Evolutionary conservation across 2,797 vertebrate species (phyloP).

Genomic region (Rhyacichthys aspro): DNA sequence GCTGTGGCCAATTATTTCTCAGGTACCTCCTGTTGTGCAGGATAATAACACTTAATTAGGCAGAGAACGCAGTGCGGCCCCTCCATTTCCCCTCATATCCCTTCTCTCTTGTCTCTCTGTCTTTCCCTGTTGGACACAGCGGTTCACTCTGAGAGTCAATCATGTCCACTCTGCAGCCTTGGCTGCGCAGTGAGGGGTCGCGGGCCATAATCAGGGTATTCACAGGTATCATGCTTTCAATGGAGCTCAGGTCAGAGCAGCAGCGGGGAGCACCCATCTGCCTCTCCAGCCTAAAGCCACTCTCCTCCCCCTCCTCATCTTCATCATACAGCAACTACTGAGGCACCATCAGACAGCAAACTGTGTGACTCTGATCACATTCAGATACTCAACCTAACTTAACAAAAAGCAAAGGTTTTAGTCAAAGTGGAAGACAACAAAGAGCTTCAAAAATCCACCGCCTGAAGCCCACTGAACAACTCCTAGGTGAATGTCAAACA

Average conservation of each 20-base stretch:
- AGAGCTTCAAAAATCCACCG: background rate
- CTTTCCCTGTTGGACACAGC: constrained; percentile 54
- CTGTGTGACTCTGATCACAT: constrained; percentile 34
- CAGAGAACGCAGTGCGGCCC: constrained; percentile 55
- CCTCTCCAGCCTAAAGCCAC: constrained; percentile 54
- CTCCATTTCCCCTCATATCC: constrained; percentile 36
- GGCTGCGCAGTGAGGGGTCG: constrained; percentile 63
- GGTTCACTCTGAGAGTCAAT: constrained; percentile 71
- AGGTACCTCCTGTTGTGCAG: constrained; percentile 80
- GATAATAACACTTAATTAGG: constrained; percentile 85
- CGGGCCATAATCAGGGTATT: constrained; percentile 66
- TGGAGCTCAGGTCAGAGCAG: constrained; percentile 55
- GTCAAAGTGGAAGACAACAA: constrained; percentile 1
- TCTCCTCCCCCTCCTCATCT: constrained; percentile 41
- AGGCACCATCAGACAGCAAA: constrained; percentile 37
- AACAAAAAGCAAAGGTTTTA: background rate
- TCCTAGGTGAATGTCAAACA: constrained; percentile 8
- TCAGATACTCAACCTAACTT: constrained; percentile 20
- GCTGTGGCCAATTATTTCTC: constrained; percentile 83
- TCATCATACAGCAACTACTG: constrained; percentile 1
- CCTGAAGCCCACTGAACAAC: background rate
- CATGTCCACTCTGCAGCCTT: constrained; percentile 69
- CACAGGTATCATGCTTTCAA: constrained; percentile 71
- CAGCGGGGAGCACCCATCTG: constrained; percentile 62
- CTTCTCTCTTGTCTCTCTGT: constrained; percentile 41